phyloP scores from a whole-genome alignment of 2,113 vertebrate species.

The Hemibagrus wyckioides region DNA sequence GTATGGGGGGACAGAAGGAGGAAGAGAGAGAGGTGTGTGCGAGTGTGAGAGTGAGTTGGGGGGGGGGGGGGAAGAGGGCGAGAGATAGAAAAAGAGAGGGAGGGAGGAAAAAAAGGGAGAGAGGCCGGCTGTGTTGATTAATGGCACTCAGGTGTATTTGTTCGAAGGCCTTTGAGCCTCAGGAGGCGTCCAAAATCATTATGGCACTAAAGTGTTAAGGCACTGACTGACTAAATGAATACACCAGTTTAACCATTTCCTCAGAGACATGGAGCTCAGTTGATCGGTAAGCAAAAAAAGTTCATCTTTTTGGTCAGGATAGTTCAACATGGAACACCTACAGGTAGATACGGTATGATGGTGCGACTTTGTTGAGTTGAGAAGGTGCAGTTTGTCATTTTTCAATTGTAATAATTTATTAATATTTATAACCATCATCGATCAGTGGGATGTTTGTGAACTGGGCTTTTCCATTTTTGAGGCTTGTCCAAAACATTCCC shows the following conservation, averaged over 20 bases:
- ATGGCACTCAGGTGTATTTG: conserved; percentile 34
- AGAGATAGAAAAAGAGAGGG: neutral
- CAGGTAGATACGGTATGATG: neutral
- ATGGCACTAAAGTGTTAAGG: conserved; percentile 19
- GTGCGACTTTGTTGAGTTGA: neutral
- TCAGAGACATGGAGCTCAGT: neutral
- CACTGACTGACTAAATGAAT: neutral
- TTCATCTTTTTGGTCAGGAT: neutral
- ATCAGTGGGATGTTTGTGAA: neutral
- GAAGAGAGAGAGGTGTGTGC: too few relatives aligned
- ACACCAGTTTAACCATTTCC: neutral
- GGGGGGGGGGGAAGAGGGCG: too few relatives aligned
- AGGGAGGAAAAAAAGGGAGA: neutral
- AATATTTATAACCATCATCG: neutral
- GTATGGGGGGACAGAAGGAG: too few relatives aligned
- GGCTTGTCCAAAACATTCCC: neutral
- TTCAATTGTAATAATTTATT: too few relatives aligned
- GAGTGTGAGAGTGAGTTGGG: too few relatives aligned
- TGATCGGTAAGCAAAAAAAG: neutral
- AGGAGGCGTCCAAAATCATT: too few relatives aligned
- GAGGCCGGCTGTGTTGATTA: conserved; percentile 11
- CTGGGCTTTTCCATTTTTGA: neutral
- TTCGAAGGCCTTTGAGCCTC: conserved; percentile 18
- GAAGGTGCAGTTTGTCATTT: neutral
- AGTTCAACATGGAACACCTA: neutral